Evolutionary conservation across 1,140 invertebrate species (phyloP), one percentile per base, ranked within the genome.

Genomic region (Drosophila eugracilis): DNA sequence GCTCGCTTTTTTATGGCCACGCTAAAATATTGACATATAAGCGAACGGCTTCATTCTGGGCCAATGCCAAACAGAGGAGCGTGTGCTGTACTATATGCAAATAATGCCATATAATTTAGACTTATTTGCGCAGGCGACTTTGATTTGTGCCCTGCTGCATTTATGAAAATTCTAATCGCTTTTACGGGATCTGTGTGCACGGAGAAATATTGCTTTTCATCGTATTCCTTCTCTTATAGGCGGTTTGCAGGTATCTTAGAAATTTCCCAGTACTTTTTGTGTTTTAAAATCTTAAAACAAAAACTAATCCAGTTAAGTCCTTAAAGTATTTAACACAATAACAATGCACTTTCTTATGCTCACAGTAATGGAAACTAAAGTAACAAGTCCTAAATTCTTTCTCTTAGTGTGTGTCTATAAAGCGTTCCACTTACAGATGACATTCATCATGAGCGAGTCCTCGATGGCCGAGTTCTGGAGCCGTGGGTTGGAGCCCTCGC

Each of bases 401-500:
- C 22, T 45, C 21, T 17, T n/a, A 1, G 22, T 28, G 17, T 28
- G 24, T 10, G 4, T 7, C 3, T 9, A 34, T 36, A 45, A 22
- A 37, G 14, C 26, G 39, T 41, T 63, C 30, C 45, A 96, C 96
- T 97, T 93, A 97, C 96, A 97, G 58, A 97, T 95, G 78, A 98
- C 95, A 91, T 97, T 96, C 53, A 98, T 92, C 73, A 94, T 94
- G 89, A 97, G 95, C 32, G 94, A 94, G 89, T 97, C 96, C 84
- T 97, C 96, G 34, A 97, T 92, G 57, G 93, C 94, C 45, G 95
- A 94, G 36, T 94, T 94, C 26, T 94, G 93, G 26, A 97, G 92
- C 24, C 93, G 93, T 9, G 95, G 95, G 93, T 98, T 98, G 86
- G 96, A 95, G 1, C 96, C 97, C 70, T 95, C 94, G 91, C 97